A percentile compares a stretch with the other conserved stretches of the same genome.
These are phyloP conservation scores for Sceliomorpha sp. DNA, from an alignment of 2,888 invertebrate genomes.

Conservation along the genomic window DNA sequence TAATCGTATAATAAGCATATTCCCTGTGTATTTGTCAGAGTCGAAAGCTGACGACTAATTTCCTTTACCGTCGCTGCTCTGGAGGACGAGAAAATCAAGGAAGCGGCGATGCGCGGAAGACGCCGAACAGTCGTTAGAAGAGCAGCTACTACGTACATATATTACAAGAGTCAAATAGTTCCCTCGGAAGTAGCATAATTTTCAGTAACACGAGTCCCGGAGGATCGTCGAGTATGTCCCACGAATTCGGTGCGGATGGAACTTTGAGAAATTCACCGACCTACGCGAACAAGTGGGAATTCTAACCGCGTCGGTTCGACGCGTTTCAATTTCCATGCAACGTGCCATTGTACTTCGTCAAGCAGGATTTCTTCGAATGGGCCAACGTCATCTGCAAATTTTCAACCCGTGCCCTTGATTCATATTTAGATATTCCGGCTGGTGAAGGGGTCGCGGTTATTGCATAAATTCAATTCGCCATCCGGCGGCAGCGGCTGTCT, in stretches of 20 bases:
- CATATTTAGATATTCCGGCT: slow-evolving; percentile 29
- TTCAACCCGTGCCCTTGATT: slow-evolving; percentile 12
- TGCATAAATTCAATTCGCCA: slow-evolving; percentile 20
- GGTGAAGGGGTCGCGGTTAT: slow-evolving; percentile 15
- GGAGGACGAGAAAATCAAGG: slow-evolving; percentile 8
- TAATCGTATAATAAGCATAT: slow-evolving; percentile 11
- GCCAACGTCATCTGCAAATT: slow-evolving; percentile 14
- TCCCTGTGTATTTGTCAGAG: slow-evolving; percentile 11
- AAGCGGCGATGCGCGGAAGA: slow-evolving; percentile 11
- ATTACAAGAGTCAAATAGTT: slow-evolving; percentile 50
- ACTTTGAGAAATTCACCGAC: slow-evolving; percentile 24
- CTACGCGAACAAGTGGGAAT: slow-evolving; percentile 23
- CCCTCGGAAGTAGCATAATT: slow-evolving; percentile 58
- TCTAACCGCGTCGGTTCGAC: slow-evolving; percentile 17
- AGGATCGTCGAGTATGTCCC: slow-evolving; percentile 49
- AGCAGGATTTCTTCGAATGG: slow-evolving; percentile 15
- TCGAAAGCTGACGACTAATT: slow-evolving; percentile 43
- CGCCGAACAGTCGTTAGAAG: slow-evolving; percentile 36
- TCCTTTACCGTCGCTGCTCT: slow-evolving; percentile 25
- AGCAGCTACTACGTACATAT: slow-evolving; percentile 31
- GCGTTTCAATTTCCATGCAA: slow-evolving; percentile 40
- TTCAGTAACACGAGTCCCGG: slow-evolving; percentile 51
- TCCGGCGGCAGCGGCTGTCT: slow-evolving; percentile 13
- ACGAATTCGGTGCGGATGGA: slow-evolving; percentile 40
- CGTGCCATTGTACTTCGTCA: slow-evolving; percentile 22